Evolutionary conservation across 1,140 invertebrate genomes (phyloP).

Genomic region (Drosophila guanche): DNA sequence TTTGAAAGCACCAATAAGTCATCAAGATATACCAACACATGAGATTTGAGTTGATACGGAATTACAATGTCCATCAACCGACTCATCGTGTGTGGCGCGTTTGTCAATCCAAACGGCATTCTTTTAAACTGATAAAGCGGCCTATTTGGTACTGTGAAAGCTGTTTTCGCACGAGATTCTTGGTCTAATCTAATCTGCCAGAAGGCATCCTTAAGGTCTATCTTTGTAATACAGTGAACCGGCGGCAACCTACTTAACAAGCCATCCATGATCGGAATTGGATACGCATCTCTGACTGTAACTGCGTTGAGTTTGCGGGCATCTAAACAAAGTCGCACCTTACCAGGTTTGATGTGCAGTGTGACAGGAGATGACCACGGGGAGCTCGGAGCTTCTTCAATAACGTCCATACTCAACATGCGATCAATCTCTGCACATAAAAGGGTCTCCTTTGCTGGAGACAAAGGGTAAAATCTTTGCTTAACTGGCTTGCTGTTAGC

Average conservation of each 20-base stretch:
- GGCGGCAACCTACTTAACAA: neutral
- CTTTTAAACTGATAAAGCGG: neutral
- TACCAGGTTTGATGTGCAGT: too few species aligned
- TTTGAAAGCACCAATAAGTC: constrained; percentile 26
- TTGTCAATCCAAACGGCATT: constrained; percentile 14
- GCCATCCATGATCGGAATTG: constrained; percentile 5
- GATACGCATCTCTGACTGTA: constrained; percentile 5
- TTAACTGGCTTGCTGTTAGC: neutral
- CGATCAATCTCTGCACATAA: constrained; percentile 3
- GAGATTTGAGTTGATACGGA: constrained; percentile 71
- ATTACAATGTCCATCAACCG: constrained; percentile 60
- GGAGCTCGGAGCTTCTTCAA: too few species aligned
- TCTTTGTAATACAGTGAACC: neutral
- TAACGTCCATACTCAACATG: too few species aligned
- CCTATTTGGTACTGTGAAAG: constrained; percentile 8
- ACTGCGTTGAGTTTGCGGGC: too few species aligned
- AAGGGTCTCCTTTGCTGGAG: constrained; percentile 35
- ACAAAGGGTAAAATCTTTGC: constrained; percentile 32
- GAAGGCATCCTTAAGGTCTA: constrained; percentile 7
- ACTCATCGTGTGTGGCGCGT: constrained; percentile 24
- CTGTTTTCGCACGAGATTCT: constrained; percentile 5
- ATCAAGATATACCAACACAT: constrained; percentile 43
- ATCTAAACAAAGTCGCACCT: constrained; percentile 10
- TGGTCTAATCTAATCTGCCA: constrained; percentile 1
- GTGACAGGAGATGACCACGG: too few species aligned